Conservation (phyloP, 2,888 invertebrate species). For the Caenorhabditis imperialis region DNA sequence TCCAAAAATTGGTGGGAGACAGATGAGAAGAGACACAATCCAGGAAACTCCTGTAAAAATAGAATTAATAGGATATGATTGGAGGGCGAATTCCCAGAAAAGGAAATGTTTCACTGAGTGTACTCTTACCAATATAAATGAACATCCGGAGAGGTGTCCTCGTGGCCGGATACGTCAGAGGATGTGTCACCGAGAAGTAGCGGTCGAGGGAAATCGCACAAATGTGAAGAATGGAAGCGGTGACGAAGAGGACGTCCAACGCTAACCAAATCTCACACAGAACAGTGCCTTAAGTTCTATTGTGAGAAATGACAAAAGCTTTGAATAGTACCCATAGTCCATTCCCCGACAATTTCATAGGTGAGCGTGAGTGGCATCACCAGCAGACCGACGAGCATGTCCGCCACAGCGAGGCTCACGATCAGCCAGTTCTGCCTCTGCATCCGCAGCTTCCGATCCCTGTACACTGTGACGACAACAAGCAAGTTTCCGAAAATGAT, state of each 20-base stretch:
- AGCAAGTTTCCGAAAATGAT: slow-evolving; percentile 77
- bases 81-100: slow-evolving; percentile 6
- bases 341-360: slow-evolving; percentile 80
- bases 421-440: slow-evolving; percentile 81
- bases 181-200: slow-evolving; percentile 77
- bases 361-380: slow-evolving; percentile 80
- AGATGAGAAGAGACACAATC: slow-evolving; percentile 76
- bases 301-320: neutral
- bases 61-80: slow-evolving; percentile 1
- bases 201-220: slow-evolving; percentile 77
- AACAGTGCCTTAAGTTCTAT: slow-evolving; percentile 71
- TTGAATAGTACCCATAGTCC: slow-evolving; percentile 79
- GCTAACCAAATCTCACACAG: slow-evolving; percentile 81
- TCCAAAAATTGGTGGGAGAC: slow-evolving; percentile 77
- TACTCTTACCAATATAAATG: slow-evolving; percentile 72
- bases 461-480: slow-evolving; percentile 76
- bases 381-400: slow-evolving; percentile 79
- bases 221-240: slow-evolving; percentile 80
- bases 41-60: slow-evolving; percentile 73
- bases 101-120: slow-evolving; percentile 1
- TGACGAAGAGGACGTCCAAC: slow-evolving; percentile 80
- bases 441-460: slow-evolving; percentile 76
- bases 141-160: slow-evolving; percentile 74
- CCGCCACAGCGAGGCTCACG: slow-evolving; percentile 78
- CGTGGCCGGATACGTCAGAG: slow-evolving; percentile 75